phyloP scores from a whole-genome alignment of 2,797 vertebrate species.

The Hephaestus fuliginosus region DNA sequence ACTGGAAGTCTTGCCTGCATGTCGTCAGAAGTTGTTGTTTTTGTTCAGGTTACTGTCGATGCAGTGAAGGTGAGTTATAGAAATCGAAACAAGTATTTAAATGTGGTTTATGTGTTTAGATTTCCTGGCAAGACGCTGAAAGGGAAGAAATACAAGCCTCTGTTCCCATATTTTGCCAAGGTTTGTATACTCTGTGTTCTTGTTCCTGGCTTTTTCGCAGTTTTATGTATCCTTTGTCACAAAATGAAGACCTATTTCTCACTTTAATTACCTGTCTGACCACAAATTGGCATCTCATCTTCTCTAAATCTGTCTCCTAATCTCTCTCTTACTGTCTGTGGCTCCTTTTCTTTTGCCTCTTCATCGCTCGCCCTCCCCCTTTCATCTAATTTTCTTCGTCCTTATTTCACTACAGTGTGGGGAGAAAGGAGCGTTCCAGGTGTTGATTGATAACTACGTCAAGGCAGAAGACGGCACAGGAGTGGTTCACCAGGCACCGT shows the following conservation, averaged over 20 bases:
- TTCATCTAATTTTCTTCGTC: conserved; percentile 25
- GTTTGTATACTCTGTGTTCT: conserved; percentile 82
- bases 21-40: not conserved
- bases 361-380: not conserved
- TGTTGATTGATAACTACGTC: conserved; percentile 93
- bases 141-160: conserved; percentile 95
- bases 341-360: conserved; percentile 29
- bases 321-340: conserved; percentile 15
- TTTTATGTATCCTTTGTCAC: conserved; percentile 12
- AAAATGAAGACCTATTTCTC: conserved; percentile 34
- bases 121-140: conserved; percentile 93
- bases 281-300: conserved; percentile 30
- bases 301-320: conserved; percentile 24
- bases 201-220: not conserved
- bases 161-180: conserved; percentile 95
- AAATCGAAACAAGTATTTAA: not conserved
- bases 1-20: not conserved
- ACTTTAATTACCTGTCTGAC: conserved; percentile 35
- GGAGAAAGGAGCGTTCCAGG: conserved; percentile 92
- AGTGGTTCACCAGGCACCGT: conserved; percentile 98
- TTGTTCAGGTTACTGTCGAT: not conserved
- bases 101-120: conserved; percentile 78
- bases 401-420: conserved; percentile 82
- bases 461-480: conserved; percentile 97
- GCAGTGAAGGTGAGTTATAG: not conserved